These are phyloP conservation scores for Phania funesta DNA, from an alignment of 2,888 invertebrate genomes.

Conservation along the genomic window DNA sequence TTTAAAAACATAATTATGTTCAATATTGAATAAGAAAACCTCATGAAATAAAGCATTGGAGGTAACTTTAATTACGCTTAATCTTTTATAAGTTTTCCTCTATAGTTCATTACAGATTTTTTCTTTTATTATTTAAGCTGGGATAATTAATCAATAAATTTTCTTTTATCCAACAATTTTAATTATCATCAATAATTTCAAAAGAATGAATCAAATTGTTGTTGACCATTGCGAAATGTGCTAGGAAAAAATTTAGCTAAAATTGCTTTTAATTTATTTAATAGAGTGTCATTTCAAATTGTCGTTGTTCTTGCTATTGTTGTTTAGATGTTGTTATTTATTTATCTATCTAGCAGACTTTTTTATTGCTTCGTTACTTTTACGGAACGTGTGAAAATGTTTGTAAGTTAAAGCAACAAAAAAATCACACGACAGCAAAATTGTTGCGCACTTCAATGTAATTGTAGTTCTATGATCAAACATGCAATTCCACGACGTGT, in stretches of 20 bases:
- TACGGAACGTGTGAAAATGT: conserved; percentile 65
- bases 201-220: too few relatives aligned
- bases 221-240: conserved; percentile 5
- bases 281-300: conserved; percentile 61
- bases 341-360: conserved; percentile 23
- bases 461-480: conserved; percentile 34
- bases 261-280: conserved; percentile 61
- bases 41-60: too few relatives aligned
- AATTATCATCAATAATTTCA: too few relatives aligned
- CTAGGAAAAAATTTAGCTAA: conserved; percentile 13
- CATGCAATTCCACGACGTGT: background rate
- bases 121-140: too few relatives aligned
- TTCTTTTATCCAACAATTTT: background rate
- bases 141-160: too few relatives aligned
- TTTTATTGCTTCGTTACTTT: conserved; percentile 16
- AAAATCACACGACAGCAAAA: conserved; percentile 42
- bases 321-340: conserved; percentile 36
- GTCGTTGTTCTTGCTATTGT: too few relatives aligned
- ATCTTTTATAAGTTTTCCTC: too few relatives aligned
- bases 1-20: too few relatives aligned
- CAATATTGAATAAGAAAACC: too few relatives aligned
- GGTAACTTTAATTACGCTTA: too few relatives aligned
- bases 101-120: too few relatives aligned
- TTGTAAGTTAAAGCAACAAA: conserved; percentile 30
- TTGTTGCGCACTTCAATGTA: conserved; percentile 40